Evolutionary conservation across 2,113 vertebrate species (phyloP).

Genomic region (Percina caprodes): DNA sequence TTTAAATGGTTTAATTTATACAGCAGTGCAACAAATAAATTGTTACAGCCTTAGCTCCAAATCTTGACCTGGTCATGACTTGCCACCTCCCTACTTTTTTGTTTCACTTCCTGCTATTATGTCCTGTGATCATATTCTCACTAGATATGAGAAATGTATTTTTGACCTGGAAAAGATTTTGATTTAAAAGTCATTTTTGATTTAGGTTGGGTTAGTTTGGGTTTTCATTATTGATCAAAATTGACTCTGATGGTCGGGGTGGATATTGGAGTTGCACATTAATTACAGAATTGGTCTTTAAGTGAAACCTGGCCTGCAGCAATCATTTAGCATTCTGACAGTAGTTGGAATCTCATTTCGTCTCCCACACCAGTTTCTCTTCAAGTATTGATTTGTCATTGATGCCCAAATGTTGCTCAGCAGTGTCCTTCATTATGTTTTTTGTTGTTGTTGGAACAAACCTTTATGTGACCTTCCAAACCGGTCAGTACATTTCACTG

Average conservation of each 20-base stretch:
- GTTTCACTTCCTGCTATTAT: not conserved
- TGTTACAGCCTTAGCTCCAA: not conserved
- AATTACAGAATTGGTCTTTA: conserved; percentile 1
- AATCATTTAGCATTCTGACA: conserved; percentile 30
- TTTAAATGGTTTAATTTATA: not conserved
- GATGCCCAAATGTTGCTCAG: conserved; percentile 43
- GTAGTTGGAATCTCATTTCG: conserved; percentile 40
- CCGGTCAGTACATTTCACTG: conserved; percentile 22
- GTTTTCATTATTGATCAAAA: too few relatives aligned
- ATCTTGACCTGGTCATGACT: not conserved
- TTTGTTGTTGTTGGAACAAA: conserved; percentile 28
- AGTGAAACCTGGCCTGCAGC: conserved; percentile 33
- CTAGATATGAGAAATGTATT: not conserved
- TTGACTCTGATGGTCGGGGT: not conserved
- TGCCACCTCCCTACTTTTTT: not conserved
- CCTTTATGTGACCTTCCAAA: conserved; percentile 28
- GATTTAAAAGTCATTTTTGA: not conserved
- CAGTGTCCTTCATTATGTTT: conserved; percentile 46
- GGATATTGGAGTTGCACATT: not conserved
- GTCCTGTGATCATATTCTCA: not conserved
- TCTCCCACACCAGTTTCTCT: conserved; percentile 41
- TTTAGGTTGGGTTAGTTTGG: not conserved
- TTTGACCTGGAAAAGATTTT: too few relatives aligned
- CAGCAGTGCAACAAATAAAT: not conserved
- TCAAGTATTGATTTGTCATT: conserved; percentile 54